Base-by-base conservation (phyloP, 2,888 invertebrate species). In the Platerodrilus igneus region DNA sequence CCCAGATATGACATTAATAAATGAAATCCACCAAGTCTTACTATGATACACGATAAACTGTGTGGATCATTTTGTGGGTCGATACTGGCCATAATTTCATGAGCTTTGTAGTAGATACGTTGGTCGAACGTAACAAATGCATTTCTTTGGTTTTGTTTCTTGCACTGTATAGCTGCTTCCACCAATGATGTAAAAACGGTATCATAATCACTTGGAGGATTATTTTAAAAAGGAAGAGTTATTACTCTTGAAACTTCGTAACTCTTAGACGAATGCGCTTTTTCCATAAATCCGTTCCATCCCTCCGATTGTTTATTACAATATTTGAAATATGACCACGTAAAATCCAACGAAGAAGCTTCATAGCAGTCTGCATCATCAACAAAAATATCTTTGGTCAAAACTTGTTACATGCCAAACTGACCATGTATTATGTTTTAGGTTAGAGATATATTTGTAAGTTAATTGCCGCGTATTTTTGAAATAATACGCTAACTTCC, bases 11-110 rank as follows among this genome's bases (percentile, higher is more conserved):
- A 60, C 59, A 63, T 60, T 7, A 60, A 17, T 16, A 52, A 25
- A 41, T 63, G 60, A 48, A 62, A 63, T 15, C 58, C 56, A 7
- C 60, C 60, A 27, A 62, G 48, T 41, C 58, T 48, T 29, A 58
- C 51, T 29, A 51, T 39, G 13, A 57, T 31, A 10, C 37, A 36
- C n/a, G 37, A 18, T 9, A 50, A 23, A 50, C 49, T 47, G 33
- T 49, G 33, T 8, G 36, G 37, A 42, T 49, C 51, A 49, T 52
- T 47, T 17, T 43, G 37, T 30, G 38, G 28, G 45, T 56, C 53
- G 31, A 48, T 41, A 32, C 31, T 48, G 20, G 52, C 49, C 23
- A 55, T 37, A 28, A 59, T 56, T 48, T 53, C 53, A 41, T 48
- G 41, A 31, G 57, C 53, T 52, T 59, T 59, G 15, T 44, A 39